These are phyloP conservation scores for Eilema griseolum DNA, from an alignment of 2,888 invertebrate genomes.

Conservation along the genomic window DNA sequence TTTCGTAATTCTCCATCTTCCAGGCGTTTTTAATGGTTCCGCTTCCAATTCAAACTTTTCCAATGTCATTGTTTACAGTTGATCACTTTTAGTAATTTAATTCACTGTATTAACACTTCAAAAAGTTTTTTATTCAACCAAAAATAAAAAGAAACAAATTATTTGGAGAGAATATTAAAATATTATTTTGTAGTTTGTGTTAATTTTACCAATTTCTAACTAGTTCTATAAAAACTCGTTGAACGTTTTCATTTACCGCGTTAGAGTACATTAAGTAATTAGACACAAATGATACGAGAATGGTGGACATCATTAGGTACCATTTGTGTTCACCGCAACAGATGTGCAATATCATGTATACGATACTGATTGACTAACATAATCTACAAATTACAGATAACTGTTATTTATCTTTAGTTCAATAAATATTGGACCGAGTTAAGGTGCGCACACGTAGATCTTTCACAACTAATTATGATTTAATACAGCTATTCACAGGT, in stretches of 20 bases:
- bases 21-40: slow-evolving; percentile 53
- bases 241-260: not conserved
- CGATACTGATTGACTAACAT: slow-evolving; percentile 4
- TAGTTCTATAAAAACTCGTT: not conserved
- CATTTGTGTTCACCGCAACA: not conserved
- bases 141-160: not conserved
- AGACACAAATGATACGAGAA: not conserved
- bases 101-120: not conserved
- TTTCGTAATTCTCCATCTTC: slow-evolving; percentile 78
- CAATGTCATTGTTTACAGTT: not conserved
- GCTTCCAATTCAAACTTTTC: slow-evolving; percentile 9
- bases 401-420: slow-evolving; percentile 5
- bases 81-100: not conserved
- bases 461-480: not conserved
- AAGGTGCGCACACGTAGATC: not conserved
- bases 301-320: not conserved
- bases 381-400: slow-evolving; percentile 3
- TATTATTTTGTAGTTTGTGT: not conserved
- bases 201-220: not conserved
- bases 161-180: not conserved
- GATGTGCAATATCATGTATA: not conserved
- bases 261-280: not conserved
- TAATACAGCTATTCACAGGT: no score
- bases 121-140: not conserved
- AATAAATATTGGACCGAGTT: not conserved